phyloP scores from a whole-genome alignment of 2,113 vertebrate species.

The Embiotoca jacksoni region DNA sequence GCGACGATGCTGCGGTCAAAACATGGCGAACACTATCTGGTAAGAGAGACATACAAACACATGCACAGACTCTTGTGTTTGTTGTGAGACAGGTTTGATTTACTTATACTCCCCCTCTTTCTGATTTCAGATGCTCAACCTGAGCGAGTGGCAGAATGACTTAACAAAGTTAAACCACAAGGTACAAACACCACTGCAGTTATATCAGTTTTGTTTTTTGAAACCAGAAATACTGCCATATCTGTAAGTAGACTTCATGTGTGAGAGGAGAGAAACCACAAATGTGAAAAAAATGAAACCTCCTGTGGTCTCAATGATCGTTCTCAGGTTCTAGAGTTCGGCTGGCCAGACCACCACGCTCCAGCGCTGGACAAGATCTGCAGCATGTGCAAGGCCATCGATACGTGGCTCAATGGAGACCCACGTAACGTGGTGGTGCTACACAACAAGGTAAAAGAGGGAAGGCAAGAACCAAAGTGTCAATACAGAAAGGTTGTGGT shows the following conservation, averaged over 20 bases:
- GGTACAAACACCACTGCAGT: slow-evolving; percentile 75
- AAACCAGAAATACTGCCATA: not conserved
- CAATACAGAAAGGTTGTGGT: no score
- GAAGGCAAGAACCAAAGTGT: no score
- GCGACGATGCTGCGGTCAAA: slow-evolving; percentile 96
- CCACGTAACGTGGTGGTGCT: slow-evolving; percentile 92
- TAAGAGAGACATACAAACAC: slow-evolving; percentile 69
- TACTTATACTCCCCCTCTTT: not conserved
- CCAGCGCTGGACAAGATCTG: slow-evolving; percentile 97
- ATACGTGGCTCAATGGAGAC: slow-evolving; percentile 93
- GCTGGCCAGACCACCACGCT: slow-evolving; percentile 96
- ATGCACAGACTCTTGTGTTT: no score
- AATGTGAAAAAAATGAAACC: not conserved
- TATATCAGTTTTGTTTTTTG: not conserved
- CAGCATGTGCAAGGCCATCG: slow-evolving; percentile 98
- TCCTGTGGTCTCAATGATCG: not conserved
- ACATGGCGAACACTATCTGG: slow-evolving; percentile 94
- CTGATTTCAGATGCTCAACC: slow-evolving; percentile 90
- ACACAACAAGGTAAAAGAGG: slow-evolving; percentile 91
- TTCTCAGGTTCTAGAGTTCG: slow-evolving; percentile 93
- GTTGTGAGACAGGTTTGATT: not conserved
- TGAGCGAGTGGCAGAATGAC: slow-evolving; percentile 91
- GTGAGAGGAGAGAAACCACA: not conserved
- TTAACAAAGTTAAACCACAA: slow-evolving; percentile 91
- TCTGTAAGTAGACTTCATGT: not conserved